phyloP scores from a whole-genome alignment of 2,888 invertebrate species.

The Parnassius orleans region DNA sequence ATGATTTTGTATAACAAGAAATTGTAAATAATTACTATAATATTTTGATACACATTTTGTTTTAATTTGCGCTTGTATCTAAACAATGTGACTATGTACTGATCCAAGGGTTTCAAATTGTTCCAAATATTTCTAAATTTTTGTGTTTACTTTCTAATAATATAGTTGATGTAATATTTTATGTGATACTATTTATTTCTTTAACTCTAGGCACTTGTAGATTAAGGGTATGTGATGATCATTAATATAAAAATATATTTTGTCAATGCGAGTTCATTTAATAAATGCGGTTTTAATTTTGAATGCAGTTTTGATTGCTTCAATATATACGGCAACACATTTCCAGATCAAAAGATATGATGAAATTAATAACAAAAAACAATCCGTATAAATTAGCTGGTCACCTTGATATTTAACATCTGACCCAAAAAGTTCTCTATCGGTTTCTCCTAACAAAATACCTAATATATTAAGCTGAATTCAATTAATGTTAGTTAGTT shows the following conservation, averaged over 20 bases:
- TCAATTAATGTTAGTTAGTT: too few relatives aligned
- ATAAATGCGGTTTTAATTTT: conserved; percentile 56
- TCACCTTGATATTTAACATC: too few relatives aligned
- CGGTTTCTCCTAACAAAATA: too few relatives aligned
- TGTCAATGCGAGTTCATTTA: conserved; percentile 62
- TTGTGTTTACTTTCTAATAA: conserved; percentile 23
- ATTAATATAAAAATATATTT: conserved; percentile 36
- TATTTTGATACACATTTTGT: too few relatives aligned
- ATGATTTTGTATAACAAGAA: too few relatives aligned
- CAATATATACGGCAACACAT: too few relatives aligned
- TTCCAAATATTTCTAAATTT: conserved; percentile 25
- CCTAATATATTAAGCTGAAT: too few relatives aligned
- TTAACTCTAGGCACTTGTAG: conserved; percentile 59
- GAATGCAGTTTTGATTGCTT: neutral
- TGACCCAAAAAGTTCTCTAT: too few relatives aligned
- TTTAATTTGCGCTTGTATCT: neutral
- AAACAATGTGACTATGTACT: neutral
- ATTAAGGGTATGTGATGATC: conserved; percentile 50
- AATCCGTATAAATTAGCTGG: too few relatives aligned
- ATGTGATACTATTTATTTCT: conserved; percentile 54
- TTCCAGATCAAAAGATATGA: too few relatives aligned
- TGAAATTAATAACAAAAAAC: too few relatives aligned
- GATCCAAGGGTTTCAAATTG: conserved; percentile 1
- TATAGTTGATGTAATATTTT: conserved; percentile 34
- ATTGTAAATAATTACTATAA: too few relatives aligned